These are phyloP conservation scores for Phenganax marumi DNA, from an alignment of 92 coral and sea anemone species.

Conservation along the genomic window DNA sequence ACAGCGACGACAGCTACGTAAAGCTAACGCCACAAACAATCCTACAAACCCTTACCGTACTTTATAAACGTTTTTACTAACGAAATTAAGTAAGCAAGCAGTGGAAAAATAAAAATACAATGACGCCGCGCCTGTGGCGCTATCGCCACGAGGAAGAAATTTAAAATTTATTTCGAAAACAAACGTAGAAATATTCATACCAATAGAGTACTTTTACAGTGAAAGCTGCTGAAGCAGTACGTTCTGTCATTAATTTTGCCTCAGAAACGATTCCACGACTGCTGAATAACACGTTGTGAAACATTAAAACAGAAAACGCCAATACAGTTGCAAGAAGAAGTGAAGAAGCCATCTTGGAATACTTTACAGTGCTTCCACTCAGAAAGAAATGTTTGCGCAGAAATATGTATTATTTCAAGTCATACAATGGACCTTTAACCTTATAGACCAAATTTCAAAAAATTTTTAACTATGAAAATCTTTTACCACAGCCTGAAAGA, in stretches of 20 bases:
- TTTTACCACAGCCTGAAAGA: no score
- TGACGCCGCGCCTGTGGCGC: not conserved
- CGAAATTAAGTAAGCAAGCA: no score
- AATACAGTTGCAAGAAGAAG: not conserved
- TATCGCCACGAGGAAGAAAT: not conserved
- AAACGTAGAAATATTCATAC: slow-evolving; percentile 52
- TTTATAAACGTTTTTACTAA: no score
- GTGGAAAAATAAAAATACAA: no score
- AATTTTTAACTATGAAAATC: no score
- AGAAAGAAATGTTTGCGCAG: no score
- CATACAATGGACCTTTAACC: no score
- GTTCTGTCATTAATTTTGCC: slow-evolving; percentile 34
- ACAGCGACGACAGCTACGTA: no score
- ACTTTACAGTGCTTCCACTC: not conserved
- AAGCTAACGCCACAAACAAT: no score
- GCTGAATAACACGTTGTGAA: slow-evolving; percentile 19
- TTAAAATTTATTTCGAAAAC: not conserved
- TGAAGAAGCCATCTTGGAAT: slow-evolving; percentile 28
- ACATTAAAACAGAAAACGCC: slow-evolving; percentile 7
- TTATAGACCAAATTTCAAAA: no score
- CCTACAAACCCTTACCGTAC: no score
- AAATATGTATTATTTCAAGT: no score
- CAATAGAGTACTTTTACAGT: slow-evolving; percentile 87
- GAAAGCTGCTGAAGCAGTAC: slow-evolving; percentile 31
- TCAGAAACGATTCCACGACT: slow-evolving; percentile 21